A percentile compares a stretch with the other conserved stretches of the same genome.
phyloP scores from a whole-genome alignment of 2,888 invertebrate species.

The Rhyacophila evoluta region DNA sequence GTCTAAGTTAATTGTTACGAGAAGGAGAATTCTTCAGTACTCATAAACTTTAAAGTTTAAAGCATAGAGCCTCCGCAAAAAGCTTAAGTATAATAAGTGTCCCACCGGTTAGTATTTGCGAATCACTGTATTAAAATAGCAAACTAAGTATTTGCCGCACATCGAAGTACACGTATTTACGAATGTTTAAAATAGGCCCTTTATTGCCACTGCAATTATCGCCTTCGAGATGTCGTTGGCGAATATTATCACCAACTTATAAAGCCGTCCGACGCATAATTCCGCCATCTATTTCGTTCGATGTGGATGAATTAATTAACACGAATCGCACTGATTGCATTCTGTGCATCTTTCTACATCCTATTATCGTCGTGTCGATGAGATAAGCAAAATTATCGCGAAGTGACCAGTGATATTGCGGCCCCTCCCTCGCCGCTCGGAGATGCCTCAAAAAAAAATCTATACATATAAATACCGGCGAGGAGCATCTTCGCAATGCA shows the following conservation, averaged over 20 bases:
- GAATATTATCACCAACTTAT: not conserved
- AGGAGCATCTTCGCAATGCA: slow-evolving; percentile 40
- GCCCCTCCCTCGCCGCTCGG: not conserved
- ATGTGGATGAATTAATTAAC: not conserved
- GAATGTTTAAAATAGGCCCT: no score
- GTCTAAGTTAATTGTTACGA: no score
- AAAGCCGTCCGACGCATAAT: not conserved
- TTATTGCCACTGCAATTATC: no score
- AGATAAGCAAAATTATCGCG: not conserved
- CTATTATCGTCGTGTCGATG: slow-evolving; percentile 8
- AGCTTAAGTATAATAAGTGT: no score
- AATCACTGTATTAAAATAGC: no score
- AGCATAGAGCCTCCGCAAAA: no score
- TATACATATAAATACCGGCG: slow-evolving; percentile 37
- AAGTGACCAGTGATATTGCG: not conserved
- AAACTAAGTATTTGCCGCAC: no score
- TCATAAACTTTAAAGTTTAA: no score
- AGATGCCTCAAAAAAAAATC: not conserved
- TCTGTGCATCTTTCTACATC: not conserved
- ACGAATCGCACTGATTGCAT: not conserved
- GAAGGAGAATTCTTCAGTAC: no score
- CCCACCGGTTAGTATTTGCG: no score
- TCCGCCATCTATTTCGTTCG: not conserved
- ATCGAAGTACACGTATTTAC: no score
- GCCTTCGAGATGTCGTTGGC: not conserved